These are phyloP conservation scores for Origma solitaria DNA, from an alignment of 2,113 vertebrate genomes.

Conservation along the genomic window DNA sequence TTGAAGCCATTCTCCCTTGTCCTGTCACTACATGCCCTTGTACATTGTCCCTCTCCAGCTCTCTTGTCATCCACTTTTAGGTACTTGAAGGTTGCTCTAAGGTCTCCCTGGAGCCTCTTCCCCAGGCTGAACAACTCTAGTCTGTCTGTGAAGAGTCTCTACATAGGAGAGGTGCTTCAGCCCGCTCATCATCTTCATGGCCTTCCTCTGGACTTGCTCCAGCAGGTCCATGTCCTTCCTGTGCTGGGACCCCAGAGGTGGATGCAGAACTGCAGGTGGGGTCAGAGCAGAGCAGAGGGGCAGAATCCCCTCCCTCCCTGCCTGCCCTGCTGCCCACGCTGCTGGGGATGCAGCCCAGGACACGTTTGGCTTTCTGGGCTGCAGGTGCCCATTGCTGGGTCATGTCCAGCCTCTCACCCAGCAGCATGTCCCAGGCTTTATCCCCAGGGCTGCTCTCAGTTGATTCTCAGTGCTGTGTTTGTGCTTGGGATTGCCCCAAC, in stretches of 20 bases:
- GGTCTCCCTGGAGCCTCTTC: background rate
- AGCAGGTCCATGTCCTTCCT: accelerated
- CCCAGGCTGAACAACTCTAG: background rate
- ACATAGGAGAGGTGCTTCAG: background rate
- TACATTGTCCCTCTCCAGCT: background rate
- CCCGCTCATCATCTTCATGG: background rate
- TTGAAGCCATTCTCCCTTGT: background rate
- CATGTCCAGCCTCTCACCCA: background rate
- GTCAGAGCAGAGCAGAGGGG: background rate
- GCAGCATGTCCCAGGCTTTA: background rate
- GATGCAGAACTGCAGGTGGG: background rate
- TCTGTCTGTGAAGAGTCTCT: background rate
- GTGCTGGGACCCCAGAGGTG: background rate
- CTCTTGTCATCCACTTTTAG: background rate
- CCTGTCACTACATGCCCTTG: background rate
- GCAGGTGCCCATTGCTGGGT: background rate
- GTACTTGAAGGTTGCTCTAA: background rate
- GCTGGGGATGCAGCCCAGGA: background rate
- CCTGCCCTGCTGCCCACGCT: background rate
- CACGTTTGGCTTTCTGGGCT: accelerated
- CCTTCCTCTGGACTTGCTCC: background rate
- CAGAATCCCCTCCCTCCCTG: background rate
- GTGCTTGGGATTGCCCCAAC: background rate
- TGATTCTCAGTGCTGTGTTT: background rate
- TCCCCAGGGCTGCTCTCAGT: background rate